Percentiles rank a stretch among this genome's conserved stretches.
Conservation (phyloP, 2,888 invertebrate species). For the Opisthograptis luteolata region DNA sequence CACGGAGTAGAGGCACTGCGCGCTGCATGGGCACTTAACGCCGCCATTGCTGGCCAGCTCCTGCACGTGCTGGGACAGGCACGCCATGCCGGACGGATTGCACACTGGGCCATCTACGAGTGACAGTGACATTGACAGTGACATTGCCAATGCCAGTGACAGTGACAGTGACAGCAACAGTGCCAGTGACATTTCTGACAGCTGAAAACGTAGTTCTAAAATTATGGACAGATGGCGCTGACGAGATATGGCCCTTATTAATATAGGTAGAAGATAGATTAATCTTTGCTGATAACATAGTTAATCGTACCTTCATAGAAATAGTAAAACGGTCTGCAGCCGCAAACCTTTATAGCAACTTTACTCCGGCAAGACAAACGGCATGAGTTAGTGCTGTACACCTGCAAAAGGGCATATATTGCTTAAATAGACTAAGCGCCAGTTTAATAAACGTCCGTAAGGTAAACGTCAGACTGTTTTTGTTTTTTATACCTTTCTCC, state of each 20-base stretch:
- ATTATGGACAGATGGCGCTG: too few relatives aligned
- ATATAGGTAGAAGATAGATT: too few relatives aligned
- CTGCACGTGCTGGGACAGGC: slow-evolving; percentile 66
- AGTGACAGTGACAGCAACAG: too few relatives aligned
- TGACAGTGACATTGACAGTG: too few relatives aligned
- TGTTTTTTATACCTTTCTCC: slow-evolving; percentile 58
- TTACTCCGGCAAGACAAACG: slow-evolving; percentile 81
- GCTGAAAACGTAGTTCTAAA: too few relatives aligned
- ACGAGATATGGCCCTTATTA: too few relatives aligned
- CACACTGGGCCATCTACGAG: slow-evolving; percentile 74
- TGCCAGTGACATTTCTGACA: too few relatives aligned
- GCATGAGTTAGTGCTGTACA: slow-evolving; percentile 85
- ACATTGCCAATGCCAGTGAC: too few relatives aligned
- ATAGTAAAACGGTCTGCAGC: slow-evolving; percentile 86
- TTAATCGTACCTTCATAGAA: slow-evolving; percentile 82
- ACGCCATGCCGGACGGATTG: slow-evolving; percentile 78
- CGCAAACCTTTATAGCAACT: slow-evolving; percentile 78
- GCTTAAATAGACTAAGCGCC: not conserved
- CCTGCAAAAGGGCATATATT: slow-evolving; percentile 59
- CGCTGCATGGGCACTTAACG: slow-evolving; percentile 55
- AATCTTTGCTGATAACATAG: too few relatives aligned
- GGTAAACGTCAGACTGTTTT: not conserved
- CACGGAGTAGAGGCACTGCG: slow-evolving; percentile 66
- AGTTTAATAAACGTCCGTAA: not conserved
- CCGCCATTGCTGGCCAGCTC: slow-evolving; percentile 57